Conservation (phyloP, 2,113 vertebrate species). For the Hippocampus comes region DNA sequence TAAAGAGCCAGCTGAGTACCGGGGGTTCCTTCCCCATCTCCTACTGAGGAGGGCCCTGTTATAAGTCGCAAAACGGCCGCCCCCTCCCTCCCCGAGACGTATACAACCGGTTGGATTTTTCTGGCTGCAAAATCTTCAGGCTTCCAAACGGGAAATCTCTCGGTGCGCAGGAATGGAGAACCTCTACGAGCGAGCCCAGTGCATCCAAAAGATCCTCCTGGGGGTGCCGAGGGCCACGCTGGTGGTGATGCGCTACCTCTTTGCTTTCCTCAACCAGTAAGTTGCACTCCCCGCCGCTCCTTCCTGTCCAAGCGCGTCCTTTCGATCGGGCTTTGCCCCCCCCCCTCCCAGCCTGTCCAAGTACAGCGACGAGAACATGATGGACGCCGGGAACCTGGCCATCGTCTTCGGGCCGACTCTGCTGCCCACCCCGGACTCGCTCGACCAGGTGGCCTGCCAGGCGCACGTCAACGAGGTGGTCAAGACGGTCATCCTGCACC, state of each 20-base stretch:
- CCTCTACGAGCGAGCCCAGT: constrained; percentile 94
- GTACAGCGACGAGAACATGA: constrained; percentile 99
- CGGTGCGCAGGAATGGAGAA: constrained; percentile 86
- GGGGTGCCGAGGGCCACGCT: constrained; percentile 87
- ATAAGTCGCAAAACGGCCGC: too few species aligned
- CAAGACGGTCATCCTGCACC: constrained; percentile 97
- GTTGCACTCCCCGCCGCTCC: constrained; percentile 42
- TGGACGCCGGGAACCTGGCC: constrained; percentile 96
- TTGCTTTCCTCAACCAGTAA: constrained; percentile 99
- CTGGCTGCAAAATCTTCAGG: too few species aligned
- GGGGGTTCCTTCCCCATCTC: too few species aligned
- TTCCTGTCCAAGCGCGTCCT: not conserved
- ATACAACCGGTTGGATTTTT: too few species aligned
- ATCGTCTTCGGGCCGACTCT: constrained; percentile 96
- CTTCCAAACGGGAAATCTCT: not conserved
- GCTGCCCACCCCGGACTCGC: constrained; percentile 92
- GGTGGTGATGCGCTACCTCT: constrained; percentile 97
- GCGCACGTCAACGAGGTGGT: constrained; percentile 96
- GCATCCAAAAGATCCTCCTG: constrained; percentile 91
- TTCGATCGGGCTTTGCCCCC: not conserved
- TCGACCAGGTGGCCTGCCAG: constrained; percentile 97
- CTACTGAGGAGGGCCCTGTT: too few species aligned
- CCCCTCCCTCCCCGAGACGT: too few species aligned
- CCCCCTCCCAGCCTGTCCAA: constrained; percentile 82
- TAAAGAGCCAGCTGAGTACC: too few species aligned